phyloP scores from a whole-genome alignment of 2,888 invertebrate genomes.

The Dastarcus helophoroides region DNA sequence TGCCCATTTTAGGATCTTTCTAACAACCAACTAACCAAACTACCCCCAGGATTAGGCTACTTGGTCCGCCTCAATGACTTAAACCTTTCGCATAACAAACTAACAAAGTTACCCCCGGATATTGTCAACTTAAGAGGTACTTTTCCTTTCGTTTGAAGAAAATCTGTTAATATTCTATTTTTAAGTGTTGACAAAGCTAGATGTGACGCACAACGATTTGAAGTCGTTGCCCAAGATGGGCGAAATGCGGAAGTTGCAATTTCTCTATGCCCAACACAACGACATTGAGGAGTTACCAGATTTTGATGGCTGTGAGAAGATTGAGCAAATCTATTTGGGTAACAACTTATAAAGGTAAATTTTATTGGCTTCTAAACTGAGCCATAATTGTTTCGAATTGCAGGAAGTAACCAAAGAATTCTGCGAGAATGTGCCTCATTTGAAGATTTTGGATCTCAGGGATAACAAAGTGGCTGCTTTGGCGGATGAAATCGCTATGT shows the following conservation, averaged over 20 bases:
- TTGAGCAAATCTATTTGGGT: constrained; percentile 73
- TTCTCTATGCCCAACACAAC: constrained; percentile 72
- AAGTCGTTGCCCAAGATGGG: constrained; percentile 54
- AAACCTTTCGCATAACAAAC: constrained; percentile 62
- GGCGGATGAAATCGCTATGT: constrained; percentile 65
- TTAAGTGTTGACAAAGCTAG: constrained; percentile 56
- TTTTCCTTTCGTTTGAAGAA: neutral
- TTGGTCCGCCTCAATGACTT: constrained; percentile 64
- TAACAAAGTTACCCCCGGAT: constrained; percentile 66
- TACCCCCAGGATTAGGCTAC: constrained; percentile 77
- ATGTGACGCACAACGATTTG: constrained; percentile 62
- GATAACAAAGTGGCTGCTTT: constrained; percentile 69
- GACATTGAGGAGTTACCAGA: constrained; percentile 64
- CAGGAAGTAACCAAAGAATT: constrained; percentile 60
- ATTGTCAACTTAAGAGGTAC: constrained; percentile 72
- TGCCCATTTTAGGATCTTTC: constrained; percentile 57
- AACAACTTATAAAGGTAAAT: constrained; percentile 67
- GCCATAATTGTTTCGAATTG: constrained; percentile 17
- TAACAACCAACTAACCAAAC: constrained; percentile 55
- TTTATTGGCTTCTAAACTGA: constrained; percentile 3
- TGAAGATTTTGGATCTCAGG: constrained; percentile 65
- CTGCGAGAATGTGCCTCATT: constrained; percentile 58
- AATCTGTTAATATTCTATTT: constrained; percentile 2
- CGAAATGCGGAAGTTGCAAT: constrained; percentile 61
- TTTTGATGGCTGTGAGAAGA: constrained; percentile 59